These are phyloP conservation scores for Ataeniobius toweri DNA, from an alignment of 2,797 vertebrate species.

Conservation along the genomic window DNA sequence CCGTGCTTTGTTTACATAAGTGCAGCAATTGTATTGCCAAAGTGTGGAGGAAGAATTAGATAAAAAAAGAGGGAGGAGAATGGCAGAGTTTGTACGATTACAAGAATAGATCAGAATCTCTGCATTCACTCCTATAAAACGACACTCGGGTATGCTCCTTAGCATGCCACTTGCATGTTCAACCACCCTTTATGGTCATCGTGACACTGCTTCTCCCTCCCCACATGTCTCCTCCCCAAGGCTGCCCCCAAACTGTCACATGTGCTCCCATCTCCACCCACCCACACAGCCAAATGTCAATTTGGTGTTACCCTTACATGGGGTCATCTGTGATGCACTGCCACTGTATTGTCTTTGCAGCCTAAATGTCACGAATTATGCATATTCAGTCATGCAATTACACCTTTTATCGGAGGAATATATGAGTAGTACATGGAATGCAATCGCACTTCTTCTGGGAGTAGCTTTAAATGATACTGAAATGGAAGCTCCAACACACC, in stretches of 20 bases:
- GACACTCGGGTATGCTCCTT: constrained; percentile 13
- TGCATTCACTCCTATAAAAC: background rate
- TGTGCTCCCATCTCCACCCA: constrained; percentile 65
- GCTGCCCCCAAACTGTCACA: constrained; percentile 79
- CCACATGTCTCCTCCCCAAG: constrained; percentile 45
- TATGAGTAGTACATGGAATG: background rate
- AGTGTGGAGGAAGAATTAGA: constrained; percentile 31
- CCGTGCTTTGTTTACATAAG: constrained; percentile 26
- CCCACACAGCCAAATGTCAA: constrained; percentile 61
- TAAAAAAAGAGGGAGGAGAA: background rate
- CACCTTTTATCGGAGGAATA: background rate
- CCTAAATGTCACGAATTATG: background rate
- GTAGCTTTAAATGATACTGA: background rate
- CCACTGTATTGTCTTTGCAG: constrained; percentile 24
- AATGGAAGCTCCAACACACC: background rate
- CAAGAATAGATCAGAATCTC: background rate
- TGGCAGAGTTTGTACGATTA: constrained; percentile 17
- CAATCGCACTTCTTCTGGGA: background rate
- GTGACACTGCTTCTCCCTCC: constrained; percentile 23
- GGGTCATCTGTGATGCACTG: constrained; percentile 40
- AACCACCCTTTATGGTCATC: constrained; percentile 57
- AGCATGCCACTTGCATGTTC: constrained; percentile 58
- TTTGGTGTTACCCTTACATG: constrained; percentile 57
- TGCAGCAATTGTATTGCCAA: constrained; percentile 7
- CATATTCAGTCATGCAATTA: constrained; percentile 1